Percentiles rank a stretch among this genome's conserved stretches.
Conservation (phyloP, 2,797 vertebrate species). For the Syngnathus acus region DNA sequence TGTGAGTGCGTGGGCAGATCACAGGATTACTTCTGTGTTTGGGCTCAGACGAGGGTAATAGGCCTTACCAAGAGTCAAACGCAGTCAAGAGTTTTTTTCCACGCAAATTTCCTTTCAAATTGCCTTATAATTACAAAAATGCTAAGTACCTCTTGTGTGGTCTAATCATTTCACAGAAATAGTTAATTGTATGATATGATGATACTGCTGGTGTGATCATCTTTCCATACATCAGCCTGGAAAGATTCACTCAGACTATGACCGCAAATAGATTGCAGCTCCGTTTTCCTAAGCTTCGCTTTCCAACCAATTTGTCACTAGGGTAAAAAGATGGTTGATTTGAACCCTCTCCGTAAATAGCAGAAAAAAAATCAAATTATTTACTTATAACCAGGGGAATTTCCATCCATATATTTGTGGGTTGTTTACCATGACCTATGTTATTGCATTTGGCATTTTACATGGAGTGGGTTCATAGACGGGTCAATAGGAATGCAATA, state of each 20-base stretch:
- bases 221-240: constrained; percentile 10
- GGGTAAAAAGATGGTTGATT: constrained; percentile 38
- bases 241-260: constrained; percentile 31
- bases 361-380: constrained; percentile 13
- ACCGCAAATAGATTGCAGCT: constrained; percentile 35
- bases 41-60: not conserved
- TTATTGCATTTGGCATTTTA: constrained; percentile 24
- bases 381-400: too few relatives aligned
- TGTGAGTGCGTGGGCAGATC: not conserved
- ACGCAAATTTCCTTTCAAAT: constrained; percentile 5
- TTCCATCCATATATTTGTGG: constrained; percentile 32
- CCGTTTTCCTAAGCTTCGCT: constrained; percentile 32
- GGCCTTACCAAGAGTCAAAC: not conserved
- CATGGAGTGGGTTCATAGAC: constrained; percentile 45
- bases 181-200: not conserved
- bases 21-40: not conserved
- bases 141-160: constrained; percentile 1
- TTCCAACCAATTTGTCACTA: constrained; percentile 34
- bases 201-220: constrained; percentile 4
- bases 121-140: not conserved
- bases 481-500: constrained; percentile 40
- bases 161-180: constrained; percentile 12
- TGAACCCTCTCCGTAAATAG: constrained; percentile 32
- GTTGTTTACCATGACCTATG: constrained; percentile 32
- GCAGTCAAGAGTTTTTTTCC: not conserved